A percentile compares a stretch with the other conserved stretches of the same genome.
Evolutionary conservation across 2,888 invertebrate species (phyloP).

Genomic region (Automeris io): DNA sequence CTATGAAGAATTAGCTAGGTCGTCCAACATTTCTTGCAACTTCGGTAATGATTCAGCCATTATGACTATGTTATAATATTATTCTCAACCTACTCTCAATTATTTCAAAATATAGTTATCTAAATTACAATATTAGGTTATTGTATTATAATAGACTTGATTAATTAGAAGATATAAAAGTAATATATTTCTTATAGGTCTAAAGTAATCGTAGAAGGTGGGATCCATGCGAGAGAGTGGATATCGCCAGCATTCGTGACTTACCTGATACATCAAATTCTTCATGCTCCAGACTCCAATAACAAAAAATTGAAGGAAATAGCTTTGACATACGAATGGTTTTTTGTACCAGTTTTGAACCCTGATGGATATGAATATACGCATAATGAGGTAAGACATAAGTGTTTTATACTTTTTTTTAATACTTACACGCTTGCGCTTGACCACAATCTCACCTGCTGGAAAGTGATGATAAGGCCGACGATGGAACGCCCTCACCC

Average conservation of each 20-base stretch:
- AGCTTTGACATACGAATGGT: constrained; percentile 78
- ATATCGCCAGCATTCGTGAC: constrained; percentile 79
- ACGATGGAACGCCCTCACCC: too few species aligned
- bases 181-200: constrained; percentile 37
- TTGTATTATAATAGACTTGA: not conserved
- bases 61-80: too few species aligned
- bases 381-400: constrained; percentile 57
- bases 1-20: too few species aligned
- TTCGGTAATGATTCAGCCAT: too few species aligned
- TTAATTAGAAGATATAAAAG: too few species aligned
- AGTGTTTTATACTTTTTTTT: not conserved
- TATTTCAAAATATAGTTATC: not conserved
- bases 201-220: constrained; percentile 75
- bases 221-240: constrained; percentile 87
- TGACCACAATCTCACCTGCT: too few species aligned
- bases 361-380: constrained; percentile 85
- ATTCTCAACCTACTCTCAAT: too few species aligned
- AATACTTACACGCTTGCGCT: too few species aligned
- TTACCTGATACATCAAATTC: constrained; percentile 73
- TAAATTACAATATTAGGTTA: not conserved
- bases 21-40: too few species aligned
- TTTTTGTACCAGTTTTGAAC: constrained; percentile 82
- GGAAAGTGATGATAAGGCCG: too few species aligned
- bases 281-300: constrained; percentile 45
- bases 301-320: constrained; percentile 47